A percentile compares a stretch with the other conserved stretches of the same genome.
Conservation (phyloP, 2,113 vertebrate species). For the Colinus virginianus region DNA sequence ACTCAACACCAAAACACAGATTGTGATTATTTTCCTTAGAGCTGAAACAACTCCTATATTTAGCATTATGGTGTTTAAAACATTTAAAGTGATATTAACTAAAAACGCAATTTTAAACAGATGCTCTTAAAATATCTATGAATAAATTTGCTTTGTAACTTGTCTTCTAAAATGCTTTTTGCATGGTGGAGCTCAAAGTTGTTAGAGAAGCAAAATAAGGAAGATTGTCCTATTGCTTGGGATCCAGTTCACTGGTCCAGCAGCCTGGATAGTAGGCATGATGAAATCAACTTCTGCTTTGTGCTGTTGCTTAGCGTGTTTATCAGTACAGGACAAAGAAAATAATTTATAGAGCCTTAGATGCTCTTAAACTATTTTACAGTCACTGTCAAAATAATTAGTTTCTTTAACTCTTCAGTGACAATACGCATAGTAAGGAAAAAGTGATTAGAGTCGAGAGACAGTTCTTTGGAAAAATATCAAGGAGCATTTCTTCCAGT, state of each 20-base stretch:
- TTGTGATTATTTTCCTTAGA: neutral
- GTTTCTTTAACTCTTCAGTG: constrained; percentile 21
- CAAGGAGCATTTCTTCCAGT: constrained; percentile 58
- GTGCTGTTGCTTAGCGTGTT: neutral
- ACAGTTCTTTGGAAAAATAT: constrained; percentile 58
- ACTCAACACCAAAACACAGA: neutral
- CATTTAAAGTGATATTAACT: neutral
- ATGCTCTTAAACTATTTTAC: constrained; percentile 19
- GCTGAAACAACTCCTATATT: neutral
- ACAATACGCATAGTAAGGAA: constrained; percentile 1
- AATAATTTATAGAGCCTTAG: neutral
- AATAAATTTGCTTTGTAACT: neutral
- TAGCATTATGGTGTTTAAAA: neutral
- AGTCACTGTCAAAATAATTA: constrained; percentile 49
- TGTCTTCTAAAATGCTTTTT: neutral
- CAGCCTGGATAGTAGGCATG: neutral
- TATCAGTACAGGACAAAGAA: neutral
- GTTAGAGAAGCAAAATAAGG: constrained; percentile 5
- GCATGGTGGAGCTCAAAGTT: neutral
- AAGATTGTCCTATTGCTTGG: neutral
- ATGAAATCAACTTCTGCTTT: neutral
- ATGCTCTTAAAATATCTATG: neutral
- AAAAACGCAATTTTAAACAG: neutral
- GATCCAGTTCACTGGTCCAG: neutral
- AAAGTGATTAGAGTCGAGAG: constrained; percentile 31